phyloP scores from a whole-genome alignment of 2,888 invertebrate genomes.

The Linnaemya tessellans region DNA sequence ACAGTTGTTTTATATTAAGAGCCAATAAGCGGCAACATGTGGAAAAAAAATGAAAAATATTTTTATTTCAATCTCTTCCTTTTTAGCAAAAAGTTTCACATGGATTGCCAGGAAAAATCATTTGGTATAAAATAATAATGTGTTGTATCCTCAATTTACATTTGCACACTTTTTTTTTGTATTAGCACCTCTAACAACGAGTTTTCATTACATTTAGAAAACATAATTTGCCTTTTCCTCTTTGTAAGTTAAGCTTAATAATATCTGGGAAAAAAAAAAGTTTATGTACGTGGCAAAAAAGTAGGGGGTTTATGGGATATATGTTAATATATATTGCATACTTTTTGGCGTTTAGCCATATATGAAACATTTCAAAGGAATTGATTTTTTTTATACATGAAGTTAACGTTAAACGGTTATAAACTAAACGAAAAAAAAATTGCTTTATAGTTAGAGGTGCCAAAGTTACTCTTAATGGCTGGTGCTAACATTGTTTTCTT shows the following conservation, averaged over 20 bases:
- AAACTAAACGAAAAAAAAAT: slow-evolving; percentile 37
- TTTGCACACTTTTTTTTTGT: slow-evolving; percentile 7
- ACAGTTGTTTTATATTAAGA: neutral
- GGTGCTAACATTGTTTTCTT: slow-evolving; percentile 2
- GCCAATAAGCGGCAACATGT: neutral
- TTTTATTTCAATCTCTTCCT: neutral
- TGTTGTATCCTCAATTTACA: slow-evolving; percentile 11
- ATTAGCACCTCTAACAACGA: slow-evolving; percentile 34
- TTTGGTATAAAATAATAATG: slow-evolving; percentile 20
- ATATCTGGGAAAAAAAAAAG: too few species aligned
- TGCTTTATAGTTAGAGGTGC: slow-evolving; percentile 52
- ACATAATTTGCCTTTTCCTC: slow-evolving; percentile 62
- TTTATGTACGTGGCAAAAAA: neutral
- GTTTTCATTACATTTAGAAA: slow-evolving; percentile 39
- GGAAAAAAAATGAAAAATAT: neutral
- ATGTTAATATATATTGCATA: slow-evolving; percentile 25
- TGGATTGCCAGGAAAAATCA: neutral
- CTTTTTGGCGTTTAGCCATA: slow-evolving; percentile 68
- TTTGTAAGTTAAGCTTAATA: slow-evolving; percentile 31
- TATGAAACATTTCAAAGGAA: slow-evolving; percentile 60
- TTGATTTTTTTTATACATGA: slow-evolving; percentile 54
- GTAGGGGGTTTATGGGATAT: neutral
- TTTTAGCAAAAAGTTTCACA: neutral
- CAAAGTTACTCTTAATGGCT: slow-evolving; percentile 55
- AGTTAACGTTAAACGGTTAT: slow-evolving; percentile 30